A percentile compares a stretch with the other conserved stretches of the same genome.
These are phyloP conservation scores for Stegostoma tigrinum DNA, from an alignment of 2,113 vertebrate genomes.

Conservation along the genomic window DNA sequence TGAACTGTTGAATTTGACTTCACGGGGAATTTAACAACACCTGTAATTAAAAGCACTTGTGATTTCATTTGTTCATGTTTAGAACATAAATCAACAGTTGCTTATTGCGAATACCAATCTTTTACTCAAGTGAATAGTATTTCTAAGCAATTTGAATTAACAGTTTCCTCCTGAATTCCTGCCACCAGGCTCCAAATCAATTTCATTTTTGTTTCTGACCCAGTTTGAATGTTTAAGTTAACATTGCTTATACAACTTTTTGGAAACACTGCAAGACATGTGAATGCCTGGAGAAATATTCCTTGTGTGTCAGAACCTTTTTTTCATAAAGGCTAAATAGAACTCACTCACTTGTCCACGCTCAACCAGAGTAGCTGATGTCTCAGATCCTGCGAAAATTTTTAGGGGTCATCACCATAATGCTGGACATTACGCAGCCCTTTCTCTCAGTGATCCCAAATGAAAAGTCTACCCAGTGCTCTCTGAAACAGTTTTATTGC, in stretches of 20 bases:
- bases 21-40: not conserved
- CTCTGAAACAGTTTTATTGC: not conserved
- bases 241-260: not conserved
- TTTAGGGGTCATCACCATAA: not conserved
- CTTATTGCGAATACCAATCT: not conserved
- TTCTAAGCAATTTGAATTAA: not conserved
- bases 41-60: constrained; percentile 2
- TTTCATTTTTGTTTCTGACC: not conserved
- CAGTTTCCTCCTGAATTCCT: not conserved
- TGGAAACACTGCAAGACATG: not conserved
- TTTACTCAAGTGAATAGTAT: not conserved
- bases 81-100: not conserved
- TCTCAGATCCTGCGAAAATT: not conserved
- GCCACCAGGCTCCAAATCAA: not conserved
- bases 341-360: not conserved
- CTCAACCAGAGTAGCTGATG: no score
- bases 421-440: not conserved
- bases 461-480: not conserved
- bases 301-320: not conserved
- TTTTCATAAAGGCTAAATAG: not conserved
- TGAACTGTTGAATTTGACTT: not conserved
- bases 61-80: not conserved
- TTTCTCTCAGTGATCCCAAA: not conserved
- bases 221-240: not conserved
- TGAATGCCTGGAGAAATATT: not conserved